Percentiles rank a stretch among this genome's conserved stretches.
These are phyloP conservation scores for Belonocnema kinseyi DNA, from an alignment of 1,140 invertebrate genomes.

Conservation along the genomic window DNA sequence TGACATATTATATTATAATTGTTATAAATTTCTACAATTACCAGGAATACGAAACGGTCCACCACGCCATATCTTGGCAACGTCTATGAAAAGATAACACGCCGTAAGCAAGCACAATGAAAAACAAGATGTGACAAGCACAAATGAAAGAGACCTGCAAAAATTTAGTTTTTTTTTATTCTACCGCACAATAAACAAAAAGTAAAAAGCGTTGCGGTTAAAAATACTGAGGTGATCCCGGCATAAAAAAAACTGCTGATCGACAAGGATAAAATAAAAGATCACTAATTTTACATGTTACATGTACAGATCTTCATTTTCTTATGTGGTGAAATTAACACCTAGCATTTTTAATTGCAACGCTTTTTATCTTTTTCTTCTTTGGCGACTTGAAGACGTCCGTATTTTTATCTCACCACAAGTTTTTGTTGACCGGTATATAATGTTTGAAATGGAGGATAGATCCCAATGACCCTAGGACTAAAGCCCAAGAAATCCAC, in stretches of 20 bases:
- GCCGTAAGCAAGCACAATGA: slow-evolving; percentile 84
- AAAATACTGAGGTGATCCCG: too few relatives aligned
- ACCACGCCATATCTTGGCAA: slow-evolving; percentile 86
- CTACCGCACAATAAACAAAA: neutral
- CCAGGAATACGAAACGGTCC: slow-evolving; percentile 86
- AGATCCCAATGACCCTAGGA: slow-evolving; percentile 75
- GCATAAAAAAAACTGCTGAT: too few relatives aligned
- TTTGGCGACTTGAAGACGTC: slow-evolving; percentile 30
- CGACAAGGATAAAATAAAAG: too few relatives aligned
- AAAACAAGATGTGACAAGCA: slow-evolving; percentile 85
- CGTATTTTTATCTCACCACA: slow-evolving; percentile 79
- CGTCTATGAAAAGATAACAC: slow-evolving; percentile 90
- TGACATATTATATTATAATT: neutral
- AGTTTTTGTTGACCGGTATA: slow-evolving; percentile 94
- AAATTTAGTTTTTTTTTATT: slow-evolving; percentile 22
- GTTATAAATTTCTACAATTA: slow-evolving; percentile 52
- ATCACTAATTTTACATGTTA: too few relatives aligned
- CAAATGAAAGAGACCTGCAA: slow-evolving; percentile 90
- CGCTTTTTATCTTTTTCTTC: slow-evolving; percentile 36
- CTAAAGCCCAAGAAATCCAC: slow-evolving; percentile 81
- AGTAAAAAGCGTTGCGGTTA: too few relatives aligned
- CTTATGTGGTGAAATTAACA: too few relatives aligned
- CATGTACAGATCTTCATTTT: too few relatives aligned
- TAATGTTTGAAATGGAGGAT: slow-evolving; percentile 78
- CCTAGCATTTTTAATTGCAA: too few relatives aligned